Evolutionary conservation across 2,113 vertebrate genomes (phyloP), one percentile per base, ranked within the genome.

Genomic region (Cebus imitator): DNA sequence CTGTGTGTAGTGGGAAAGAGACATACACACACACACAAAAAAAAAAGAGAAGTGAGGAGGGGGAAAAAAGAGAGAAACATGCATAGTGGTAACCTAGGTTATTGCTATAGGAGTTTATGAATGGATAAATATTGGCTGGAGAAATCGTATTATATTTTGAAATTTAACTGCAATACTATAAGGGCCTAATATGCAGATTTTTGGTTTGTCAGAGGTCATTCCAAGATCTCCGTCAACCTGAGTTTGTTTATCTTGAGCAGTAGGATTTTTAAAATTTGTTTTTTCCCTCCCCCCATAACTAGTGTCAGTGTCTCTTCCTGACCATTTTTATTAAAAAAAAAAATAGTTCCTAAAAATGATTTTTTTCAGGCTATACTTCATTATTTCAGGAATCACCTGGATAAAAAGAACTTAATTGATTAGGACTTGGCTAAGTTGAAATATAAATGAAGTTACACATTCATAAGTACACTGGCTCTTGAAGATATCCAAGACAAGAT

Each of bases 81-180:
- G 7, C 10, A 50, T 68, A 88, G 43, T 23, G 58, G 61, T 55
- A 72, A 91, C 45, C n/a, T 91, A 79, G 50, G 58, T 73, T 76
- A 70, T 73, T n/a, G 43, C 50, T 45, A 50, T 25, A 68, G 50
- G n/a, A 76, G 3, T 90, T 83, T 84, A 79, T 91, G 48, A 91
- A 23, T 73, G 16, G 43, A 23, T 88, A 87, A 35, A 66, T 43
- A 61, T 79, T 84, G n/a, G 6, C 37, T 79, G 45, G 11, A 73
- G 21, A 13, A 79, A 73, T 84, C 7, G 81, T 91, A 52, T 96
- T 79, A 37, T 66, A 73, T 96, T 96, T 94, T 35, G 37, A 91
- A 95, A 88, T 88, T 50, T 78, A 83, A 72, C 90, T 52, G 10
- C 25, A 61, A 73, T 76, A 40, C 16, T 87, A 55, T 82, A 64